Evolutionary conservation across 2,797 vertebrate species (phyloP), one percentile per base, ranked within the genome.

Genomic region (Pangasius djambal): DNA sequence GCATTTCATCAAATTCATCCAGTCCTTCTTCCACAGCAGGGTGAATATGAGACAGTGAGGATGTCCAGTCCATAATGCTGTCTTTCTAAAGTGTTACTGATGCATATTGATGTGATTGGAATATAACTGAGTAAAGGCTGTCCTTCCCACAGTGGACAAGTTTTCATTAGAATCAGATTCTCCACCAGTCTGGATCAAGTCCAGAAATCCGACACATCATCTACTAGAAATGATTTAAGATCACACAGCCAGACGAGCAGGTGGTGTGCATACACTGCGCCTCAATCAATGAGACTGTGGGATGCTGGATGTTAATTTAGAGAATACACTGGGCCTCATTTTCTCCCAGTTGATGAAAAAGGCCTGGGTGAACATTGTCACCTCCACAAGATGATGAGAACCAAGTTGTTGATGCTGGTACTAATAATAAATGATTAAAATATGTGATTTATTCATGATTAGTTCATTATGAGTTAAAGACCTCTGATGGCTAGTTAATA

Each of bases 11-110:
- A 70, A 22, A 70, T 55, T 25, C 9, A 25, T 85, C 13, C 10
- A 52, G 65, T 55, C 34, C 59, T 48, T 44, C 59, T 9, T 65
- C 25, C 37, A 65, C 57, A 63, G 57, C 25, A 48, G 25, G 10
- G 40, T 48, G 25, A 16, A 65, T 83, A 40, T 48, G 25, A 81
- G 52, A 48, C 22, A 8, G 25, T 63, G 59, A 40, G 40, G 25
- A n/a, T 65, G 59, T 65, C 81, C 59, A n/a, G 25, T 16, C 40
- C 44, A 31, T 61, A 61, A 61, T 40, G 34, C 34, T 50, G 25
- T 69, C 61, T 72, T 37, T 28, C 84, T 57, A 50, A 50, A 31
- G 57, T 85, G 82, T 44, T 48, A 83, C 82, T 83, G n/a, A 70
- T 67, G n/a, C 31, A 44, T 70, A 52, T 37, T 70, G 65, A 85